These are phyloP conservation scores for Agrotis ipsilon DNA, from an alignment of 2,888 invertebrate species.

Conservation along the genomic window DNA sequence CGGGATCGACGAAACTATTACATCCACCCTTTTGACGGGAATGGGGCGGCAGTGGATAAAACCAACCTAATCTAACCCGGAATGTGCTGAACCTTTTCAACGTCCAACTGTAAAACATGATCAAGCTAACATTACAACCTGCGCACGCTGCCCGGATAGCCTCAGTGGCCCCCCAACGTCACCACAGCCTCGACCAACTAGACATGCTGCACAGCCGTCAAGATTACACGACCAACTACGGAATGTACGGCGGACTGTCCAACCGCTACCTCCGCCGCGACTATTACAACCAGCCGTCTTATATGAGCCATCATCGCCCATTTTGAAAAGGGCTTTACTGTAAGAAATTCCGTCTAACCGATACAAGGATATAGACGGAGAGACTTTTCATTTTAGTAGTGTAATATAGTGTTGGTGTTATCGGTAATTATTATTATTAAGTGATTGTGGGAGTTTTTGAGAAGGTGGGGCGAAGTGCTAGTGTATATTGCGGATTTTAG, in stretches of 20 bases:
- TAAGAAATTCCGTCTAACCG: constrained; percentile 88
- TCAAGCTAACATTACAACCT: constrained; percentile 55
- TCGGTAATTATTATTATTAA: constrained; percentile 64
- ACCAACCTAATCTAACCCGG: neutral
- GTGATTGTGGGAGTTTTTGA: constrained; percentile 68
- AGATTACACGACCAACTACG: constrained; percentile 82
- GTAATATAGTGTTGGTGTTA: constrained; percentile 72
- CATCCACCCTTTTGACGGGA: too few species aligned
- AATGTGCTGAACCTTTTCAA: neutral
- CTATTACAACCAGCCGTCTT: constrained; percentile 82
- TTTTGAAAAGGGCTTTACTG: constrained; percentile 90
- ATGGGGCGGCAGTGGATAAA: too few species aligned
- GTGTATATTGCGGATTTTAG: constrained; percentile 51
- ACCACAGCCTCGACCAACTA: constrained; percentile 88
- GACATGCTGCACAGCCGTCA: constrained; percentile 86
- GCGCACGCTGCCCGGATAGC: constrained; percentile 85
- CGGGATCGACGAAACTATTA: too few species aligned
- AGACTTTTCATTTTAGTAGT: constrained; percentile 79
- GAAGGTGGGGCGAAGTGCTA: constrained; percentile 35
- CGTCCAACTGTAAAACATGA: neutral
- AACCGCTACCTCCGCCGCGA: constrained; percentile 83
- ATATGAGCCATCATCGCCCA: constrained; percentile 87
- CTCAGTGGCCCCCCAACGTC: constrained; percentile 81
- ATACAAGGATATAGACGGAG: constrained; percentile 84
- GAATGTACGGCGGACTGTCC: constrained; percentile 74